Evolutionary conservation across 1,140 invertebrate genomes (phyloP).

Genomic region (Venturia canescens): DNA sequence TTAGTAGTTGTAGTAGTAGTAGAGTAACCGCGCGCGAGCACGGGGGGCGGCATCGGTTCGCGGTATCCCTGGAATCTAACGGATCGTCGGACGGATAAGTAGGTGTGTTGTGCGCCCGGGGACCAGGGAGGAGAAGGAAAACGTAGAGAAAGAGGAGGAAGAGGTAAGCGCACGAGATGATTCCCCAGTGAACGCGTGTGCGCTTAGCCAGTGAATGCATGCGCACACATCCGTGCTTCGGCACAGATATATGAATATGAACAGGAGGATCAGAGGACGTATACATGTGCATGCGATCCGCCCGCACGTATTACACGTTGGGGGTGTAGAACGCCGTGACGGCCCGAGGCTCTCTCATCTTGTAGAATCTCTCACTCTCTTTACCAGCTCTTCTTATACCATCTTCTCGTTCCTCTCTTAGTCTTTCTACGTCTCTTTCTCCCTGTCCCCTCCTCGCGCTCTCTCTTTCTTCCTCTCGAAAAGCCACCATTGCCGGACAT

Average conservation of each 20-base stretch:
- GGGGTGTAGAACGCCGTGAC: slow-evolving; percentile 62
- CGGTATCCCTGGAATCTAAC: slow-evolving; percentile 54
- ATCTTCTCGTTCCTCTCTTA: slow-evolving; percentile 54
- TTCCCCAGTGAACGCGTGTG: slow-evolving; percentile 49
- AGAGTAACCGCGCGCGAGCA: slow-evolving; percentile 18
- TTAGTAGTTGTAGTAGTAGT: slow-evolving; percentile 40
- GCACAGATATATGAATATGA: not conserved
- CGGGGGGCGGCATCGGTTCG: slow-evolving; percentile 22
- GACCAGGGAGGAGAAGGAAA: slow-evolving; percentile 12
- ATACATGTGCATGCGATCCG: slow-evolving; percentile 56
- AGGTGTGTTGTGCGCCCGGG: slow-evolving; percentile 48
- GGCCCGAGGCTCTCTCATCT: slow-evolving; percentile 64
- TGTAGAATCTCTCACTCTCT: slow-evolving; percentile 57
- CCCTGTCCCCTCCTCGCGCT: slow-evolving; percentile 20
- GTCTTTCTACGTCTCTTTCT: slow-evolving; percentile 49
- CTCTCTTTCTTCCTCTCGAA: slow-evolving; percentile 47
- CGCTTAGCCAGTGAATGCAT: slow-evolving; percentile 43
- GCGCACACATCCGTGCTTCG: not conserved
- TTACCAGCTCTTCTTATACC: slow-evolving; percentile 33
- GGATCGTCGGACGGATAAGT: slow-evolving; percentile 53
- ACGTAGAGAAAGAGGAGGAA: slow-evolving; percentile 31
- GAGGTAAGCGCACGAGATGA: slow-evolving; percentile 52
- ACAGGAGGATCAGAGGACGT: slow-evolving; percentile 21
- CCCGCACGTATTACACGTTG: slow-evolving; percentile 49
- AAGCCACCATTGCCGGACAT: slow-evolving; percentile 59